Evolutionary conservation across 2,888 invertebrate genomes (phyloP), one percentile per base, ranked within the genome.

Genomic region (Theretra japonica): DNA sequence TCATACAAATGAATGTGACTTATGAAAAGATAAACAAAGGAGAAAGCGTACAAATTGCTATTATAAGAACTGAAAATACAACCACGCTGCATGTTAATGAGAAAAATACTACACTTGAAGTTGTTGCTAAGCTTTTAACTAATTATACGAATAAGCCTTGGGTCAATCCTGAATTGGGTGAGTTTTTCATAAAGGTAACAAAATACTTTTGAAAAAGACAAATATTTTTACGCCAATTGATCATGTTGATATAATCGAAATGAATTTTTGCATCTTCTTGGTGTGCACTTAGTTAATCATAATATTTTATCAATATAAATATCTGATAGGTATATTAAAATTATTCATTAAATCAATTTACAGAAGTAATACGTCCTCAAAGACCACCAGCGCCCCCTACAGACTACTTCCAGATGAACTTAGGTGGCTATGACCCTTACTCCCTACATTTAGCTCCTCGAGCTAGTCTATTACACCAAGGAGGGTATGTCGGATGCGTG

Each of bases 331-430:
- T n/a, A 2, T 15, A 41, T 41, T 15, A 2, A 41, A 41, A 15
- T 3, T 41, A 15, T 41, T 15, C 3, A 41, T 3, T 41, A 41
- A 41, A 41, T n/a, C 57, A 25, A 59, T 56, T 92, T 93, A 57
- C 91, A 97, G 98, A 98, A 95, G 97, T 98, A 53, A 95, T 98
- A 68, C 97, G 97, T 70, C 98, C 98, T 8, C 98, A 98, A 88
- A 95, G 98, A 75, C 98, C 98, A 4, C 98, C 98, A 30, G 97
- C 98, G 1, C 97, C 98, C 7, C 98, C 98, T 0, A 97, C 97
- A 0, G 97, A 97, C 83, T 98, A 98, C 88, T 98, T 98, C 84
- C 98, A 98, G 92, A 95, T 97, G 82, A 98, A 98, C 89, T 94
- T 98, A 60, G 98, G 98, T 53, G 98, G 98, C 17, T 97, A 97